Evolutionary conservation across 2,888 invertebrate species (phyloP).

Genomic region (Stegana nigrithorax): DNA sequence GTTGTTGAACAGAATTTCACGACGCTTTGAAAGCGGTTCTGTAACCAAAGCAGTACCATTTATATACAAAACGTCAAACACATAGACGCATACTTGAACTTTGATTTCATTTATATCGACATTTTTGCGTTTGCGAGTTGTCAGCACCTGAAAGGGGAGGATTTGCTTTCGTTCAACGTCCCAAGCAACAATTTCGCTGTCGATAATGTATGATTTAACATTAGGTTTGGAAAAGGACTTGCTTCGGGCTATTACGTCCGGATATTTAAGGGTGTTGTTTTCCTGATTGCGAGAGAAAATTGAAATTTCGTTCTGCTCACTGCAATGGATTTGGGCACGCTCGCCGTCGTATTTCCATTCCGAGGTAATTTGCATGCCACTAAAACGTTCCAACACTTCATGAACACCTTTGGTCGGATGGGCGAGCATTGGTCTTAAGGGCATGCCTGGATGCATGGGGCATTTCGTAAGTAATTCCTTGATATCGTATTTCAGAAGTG

Average conservation of each 20-base stretch:
- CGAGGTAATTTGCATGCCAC: conserved; percentile 91
- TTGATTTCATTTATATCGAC: conserved; percentile 70
- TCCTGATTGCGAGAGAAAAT: conserved; percentile 97
- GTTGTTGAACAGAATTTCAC: conserved; percentile 78
- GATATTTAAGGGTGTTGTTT: conserved; percentile 94
- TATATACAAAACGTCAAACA: conserved; percentile 94
- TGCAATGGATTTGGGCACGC: conserved; percentile 91
- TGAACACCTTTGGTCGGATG: conserved; percentile 95
- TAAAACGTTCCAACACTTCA: conserved; percentile 86
- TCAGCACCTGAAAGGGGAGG: conserved; percentile 94
- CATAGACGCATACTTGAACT: conserved; percentile 92
- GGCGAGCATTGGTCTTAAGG: conserved; percentile 98
- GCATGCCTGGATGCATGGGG: conserved; percentile 89
- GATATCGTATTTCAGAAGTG: conserved; percentile 82
- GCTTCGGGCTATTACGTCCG: conserved; percentile 87
- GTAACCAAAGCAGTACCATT: conserved; percentile 89
- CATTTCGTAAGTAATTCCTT: conserved; percentile 81
- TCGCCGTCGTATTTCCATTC: conserved; percentile 99
- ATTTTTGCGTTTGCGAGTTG: conserved; percentile 94
- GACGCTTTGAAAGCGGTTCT: conserved; percentile 79
- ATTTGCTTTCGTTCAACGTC: conserved; percentile 88
- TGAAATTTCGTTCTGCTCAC: conserved; percentile 76
- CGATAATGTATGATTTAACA: conserved; percentile 88
- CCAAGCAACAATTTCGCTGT: conserved; percentile 98
- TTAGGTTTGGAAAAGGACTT: conserved; percentile 70